Base-by-base conservation (phyloP, 2,888 invertebrate genomes). In the Polia nebulosa region DNA sequence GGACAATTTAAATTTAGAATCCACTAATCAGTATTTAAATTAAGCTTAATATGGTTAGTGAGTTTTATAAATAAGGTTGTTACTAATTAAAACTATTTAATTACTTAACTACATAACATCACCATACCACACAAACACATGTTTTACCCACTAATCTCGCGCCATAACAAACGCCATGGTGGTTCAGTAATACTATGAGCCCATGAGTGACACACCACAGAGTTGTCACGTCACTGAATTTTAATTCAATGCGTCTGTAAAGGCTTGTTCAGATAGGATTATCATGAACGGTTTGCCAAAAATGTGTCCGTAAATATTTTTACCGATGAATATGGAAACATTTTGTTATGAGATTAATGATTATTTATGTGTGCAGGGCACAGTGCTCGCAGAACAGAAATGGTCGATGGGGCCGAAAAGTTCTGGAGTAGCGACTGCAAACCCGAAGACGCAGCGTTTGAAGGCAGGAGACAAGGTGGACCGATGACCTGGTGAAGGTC, bases 221-320 rank as follows among this genome's bases (percentile, higher is more conserved):
- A 32, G 62, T 66, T 68, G 53, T 71, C 68, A 71, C 53, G 61
- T 74, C 55, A 65, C 61, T 76, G 72, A 82, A 78, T 76, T 78
- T 84, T 67, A 76, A 84, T 71, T 73, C 53, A 22, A 51, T 27
- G 62, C 29, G 7, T 36, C 11, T 76, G 58, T 61, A 47, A 59
- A 56, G 74, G 59, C 13, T 22, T 4, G 45, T 65, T 45, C 44
- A 65, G 32, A 51, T 20, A 32, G 13, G 29, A 51, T n/a, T 29
- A 20, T 20, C 3, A 3, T 41, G 41, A 8, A 41, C n/a, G 15
- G 22, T 22, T 25, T 25, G 4, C 8, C n/a, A 27, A 49, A 49
- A 27, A 6, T 25, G 0, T 4, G 13, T 45, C 13, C 1, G 0
- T 44, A 11, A 44, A 20, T 4, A 20, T 20, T 17, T 39, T 36